phyloP scores from a whole-genome alignment of 2,888 invertebrate species.

The Apamea sordens region DNA sequence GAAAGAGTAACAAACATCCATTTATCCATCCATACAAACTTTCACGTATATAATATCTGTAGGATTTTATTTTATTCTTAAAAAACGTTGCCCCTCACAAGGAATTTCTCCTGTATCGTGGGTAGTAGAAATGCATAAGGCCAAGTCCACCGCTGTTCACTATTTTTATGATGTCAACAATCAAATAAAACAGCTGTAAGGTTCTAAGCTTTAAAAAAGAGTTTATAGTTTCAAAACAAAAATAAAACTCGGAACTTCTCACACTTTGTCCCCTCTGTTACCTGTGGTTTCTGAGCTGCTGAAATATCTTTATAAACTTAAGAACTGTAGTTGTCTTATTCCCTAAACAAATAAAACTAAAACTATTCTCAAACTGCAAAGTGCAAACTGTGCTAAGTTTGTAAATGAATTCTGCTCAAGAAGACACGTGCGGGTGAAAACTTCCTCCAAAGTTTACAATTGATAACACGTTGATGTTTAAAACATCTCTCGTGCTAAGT shows the following conservation, averaged over 20 bases:
- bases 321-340: conserved; percentile 29
- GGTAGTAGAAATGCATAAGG: background rate
- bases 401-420: conserved; percentile 34
- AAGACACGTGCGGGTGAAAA: conserved; percentile 26
- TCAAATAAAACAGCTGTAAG: background rate
- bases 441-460: conserved; percentile 17
- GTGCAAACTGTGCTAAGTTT: conserved; percentile 46
- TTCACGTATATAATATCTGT: too few species aligned
- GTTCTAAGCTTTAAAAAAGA: background rate
- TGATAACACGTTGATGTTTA: conserved; percentile 18
- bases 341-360: conserved; percentile 53
- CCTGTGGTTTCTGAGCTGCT: conserved; percentile 30
- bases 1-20: too few species aligned
- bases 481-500: background rate
- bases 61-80: too few species aligned
- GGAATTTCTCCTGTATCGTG: too few species aligned
- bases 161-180: background rate
- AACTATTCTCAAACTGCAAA: conserved; percentile 38
- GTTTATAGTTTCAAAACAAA: background rate
- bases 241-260: conserved; percentile 14
- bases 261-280: conserved; percentile 6
- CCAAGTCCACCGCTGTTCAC: background rate
- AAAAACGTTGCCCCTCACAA: too few species aligned
- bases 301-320: conserved; percentile 38
- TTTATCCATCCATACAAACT: too few species aligned